These are phyloP conservation scores for Catotricha subobsoleta DNA, from an alignment of 2,888 invertebrate genomes.

Conservation along the genomic window DNA sequence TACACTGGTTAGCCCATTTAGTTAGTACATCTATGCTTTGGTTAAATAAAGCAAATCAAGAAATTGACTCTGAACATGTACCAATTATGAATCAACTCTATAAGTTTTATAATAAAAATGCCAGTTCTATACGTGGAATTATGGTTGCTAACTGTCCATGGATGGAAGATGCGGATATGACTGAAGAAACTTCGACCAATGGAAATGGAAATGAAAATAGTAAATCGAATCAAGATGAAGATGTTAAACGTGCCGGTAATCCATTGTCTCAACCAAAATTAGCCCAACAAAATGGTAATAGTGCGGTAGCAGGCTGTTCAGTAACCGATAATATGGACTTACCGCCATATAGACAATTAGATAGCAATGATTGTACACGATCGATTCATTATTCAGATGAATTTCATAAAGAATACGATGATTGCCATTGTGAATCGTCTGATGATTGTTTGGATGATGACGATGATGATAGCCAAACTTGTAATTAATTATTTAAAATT, in stretches of 20 bases:
- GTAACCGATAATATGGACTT: not conserved
- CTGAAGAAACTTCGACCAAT: not conserved
- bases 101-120: slow-evolving; percentile 61
- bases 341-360: slow-evolving; percentile 13
- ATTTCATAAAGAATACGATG: slow-evolving; percentile 30
- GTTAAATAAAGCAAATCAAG: slow-evolving; percentile 58
- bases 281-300: slow-evolving; percentile 11
- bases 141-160: slow-evolving; percentile 53
- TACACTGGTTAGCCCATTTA: slow-evolving; percentile 61
- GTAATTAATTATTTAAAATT: not conserved
- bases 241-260: slow-evolving; percentile 18
- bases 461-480: slow-evolving; percentile 1
- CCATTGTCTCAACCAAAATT: slow-evolving; percentile 21
- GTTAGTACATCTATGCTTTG: slow-evolving; percentile 56
- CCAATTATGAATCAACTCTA: slow-evolving; percentile 56
- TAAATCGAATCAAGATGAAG: not conserved
- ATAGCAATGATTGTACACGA: slow-evolving; percentile 33
- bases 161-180: slow-evolving; percentile 18
- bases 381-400: slow-evolving; percentile 45
- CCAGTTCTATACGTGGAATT: slow-evolving; percentile 58
- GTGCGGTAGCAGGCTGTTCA: not conserved
- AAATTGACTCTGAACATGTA: slow-evolving; percentile 57
- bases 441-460: slow-evolving; percentile 13
- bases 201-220: slow-evolving; percentile 8
- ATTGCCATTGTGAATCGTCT: slow-evolving; percentile 10